A percentile compares a stretch with the other conserved stretches of the same genome.
These are phyloP conservation scores for Cylloceria caligata DNA, from an alignment of 2,888 invertebrate species.

Conservation along the genomic window DNA sequence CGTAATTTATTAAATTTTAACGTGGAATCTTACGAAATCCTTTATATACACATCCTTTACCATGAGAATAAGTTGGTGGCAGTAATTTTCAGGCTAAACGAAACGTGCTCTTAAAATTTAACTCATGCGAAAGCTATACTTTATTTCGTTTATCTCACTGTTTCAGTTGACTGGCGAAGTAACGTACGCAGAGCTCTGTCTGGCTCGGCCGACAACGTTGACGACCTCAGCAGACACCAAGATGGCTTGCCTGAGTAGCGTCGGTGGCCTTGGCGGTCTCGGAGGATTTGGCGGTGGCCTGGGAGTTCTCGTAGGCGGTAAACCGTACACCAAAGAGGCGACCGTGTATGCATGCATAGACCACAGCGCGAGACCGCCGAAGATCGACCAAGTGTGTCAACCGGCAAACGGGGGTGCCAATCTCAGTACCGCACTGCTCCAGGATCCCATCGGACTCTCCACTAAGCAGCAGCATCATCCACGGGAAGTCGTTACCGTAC, in stretches of 20 bases:
- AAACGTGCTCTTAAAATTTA: neutral
- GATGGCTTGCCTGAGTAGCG: constrained; percentile 76
- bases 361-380: constrained; percentile 87
- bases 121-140: neutral
- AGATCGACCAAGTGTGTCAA: constrained; percentile 75
- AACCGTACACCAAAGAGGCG: constrained; percentile 88
- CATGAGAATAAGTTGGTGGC: neutral
- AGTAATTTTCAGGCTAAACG: neutral
- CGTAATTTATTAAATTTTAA: too few species aligned
- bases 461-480: constrained; percentile 77
- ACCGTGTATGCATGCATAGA: constrained; percentile 92
- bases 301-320: constrained; percentile 85
- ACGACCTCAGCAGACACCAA: constrained; percentile 83
- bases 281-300: constrained; percentile 78
- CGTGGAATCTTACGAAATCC: too few species aligned
- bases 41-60: neutral
- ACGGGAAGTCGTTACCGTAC: constrained; percentile 83
- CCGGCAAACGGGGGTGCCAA: constrained; percentile 67
- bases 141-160: constrained; percentile 12
- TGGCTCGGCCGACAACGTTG: constrained; percentile 86
- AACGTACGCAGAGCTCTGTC: constrained; percentile 88
- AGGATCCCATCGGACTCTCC: constrained; percentile 65
- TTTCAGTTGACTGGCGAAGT: constrained; percentile 86
- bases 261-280: constrained; percentile 80
- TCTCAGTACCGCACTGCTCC: constrained; percentile 66